Percentiles rank a stretch among this genome's conserved stretches.
phyloP scores from a whole-genome alignment of 2,113 vertebrate genomes.

The Microcebus tavaratra region DNA sequence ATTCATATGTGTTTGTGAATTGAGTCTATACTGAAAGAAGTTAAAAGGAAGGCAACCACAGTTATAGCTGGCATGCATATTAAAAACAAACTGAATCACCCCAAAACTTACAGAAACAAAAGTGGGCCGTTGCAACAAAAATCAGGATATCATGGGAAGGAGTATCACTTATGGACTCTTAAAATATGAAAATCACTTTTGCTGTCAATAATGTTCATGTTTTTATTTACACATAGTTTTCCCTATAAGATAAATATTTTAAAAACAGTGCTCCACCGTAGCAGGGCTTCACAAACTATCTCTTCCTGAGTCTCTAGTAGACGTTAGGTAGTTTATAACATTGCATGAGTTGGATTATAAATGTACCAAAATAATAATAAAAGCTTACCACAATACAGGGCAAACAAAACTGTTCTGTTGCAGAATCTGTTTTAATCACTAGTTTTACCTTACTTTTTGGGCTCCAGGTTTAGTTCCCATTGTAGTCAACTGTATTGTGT shows the following conservation, averaged over 20 bases:
- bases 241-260: not conserved
- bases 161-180: not conserved
- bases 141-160: not conserved
- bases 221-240: not conserved
- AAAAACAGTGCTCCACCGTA: not conserved
- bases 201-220: not conserved
- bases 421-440: not conserved
- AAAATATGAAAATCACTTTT: not conserved
- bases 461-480: not conserved
- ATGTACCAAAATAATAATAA: not conserved
- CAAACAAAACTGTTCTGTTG: not conserved
- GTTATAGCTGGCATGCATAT: not conserved
- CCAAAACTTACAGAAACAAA: not conserved
- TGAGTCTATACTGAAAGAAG: not conserved
- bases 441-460: not conserved
- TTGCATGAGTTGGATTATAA: not conserved
- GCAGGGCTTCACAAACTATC: not conserved
- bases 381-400: not conserved
- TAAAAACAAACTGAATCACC: not conserved
- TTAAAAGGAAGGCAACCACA: not conserved
- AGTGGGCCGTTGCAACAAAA: not conserved
- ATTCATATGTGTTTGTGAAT: not conserved
- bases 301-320: not conserved
- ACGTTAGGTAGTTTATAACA: not conserved
- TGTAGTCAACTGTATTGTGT: not conserved